Evolutionary conservation across 1,140 invertebrate genomes (phyloP).

Genomic region (Tetramorium simillimum): DNA sequence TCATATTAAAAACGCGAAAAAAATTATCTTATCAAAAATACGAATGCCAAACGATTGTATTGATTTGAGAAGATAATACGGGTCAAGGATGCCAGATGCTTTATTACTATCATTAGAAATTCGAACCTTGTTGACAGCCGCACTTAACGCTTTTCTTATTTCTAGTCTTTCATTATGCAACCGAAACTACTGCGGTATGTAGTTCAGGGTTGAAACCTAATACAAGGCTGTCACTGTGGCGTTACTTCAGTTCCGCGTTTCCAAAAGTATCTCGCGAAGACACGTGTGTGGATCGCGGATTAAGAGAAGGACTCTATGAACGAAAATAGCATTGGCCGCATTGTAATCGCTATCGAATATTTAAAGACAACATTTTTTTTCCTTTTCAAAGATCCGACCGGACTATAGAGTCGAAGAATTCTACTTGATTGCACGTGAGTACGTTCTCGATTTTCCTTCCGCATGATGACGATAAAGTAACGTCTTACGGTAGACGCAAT

Average conservation of each 20-base stretch:
- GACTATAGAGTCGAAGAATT: background rate
- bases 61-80: background rate
- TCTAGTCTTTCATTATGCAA: constrained; percentile 62
- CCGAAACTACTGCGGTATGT: constrained; percentile 49
- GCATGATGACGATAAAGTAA: background rate
- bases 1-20: background rate
- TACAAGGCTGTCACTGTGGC: constrained; percentile 8
- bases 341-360: background rate
- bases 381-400: background rate
- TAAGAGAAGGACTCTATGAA: background rate
- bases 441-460: background rate
- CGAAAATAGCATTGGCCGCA: background rate
- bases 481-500: constrained; percentile 25
- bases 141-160: constrained; percentile 48
- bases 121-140: constrained; percentile 22
- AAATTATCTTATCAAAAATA: background rate
- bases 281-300: background rate
- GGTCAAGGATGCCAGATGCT: background rate
- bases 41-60: background rate
- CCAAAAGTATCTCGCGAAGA: background rate
- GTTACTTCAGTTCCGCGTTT: constrained; percentile 37
- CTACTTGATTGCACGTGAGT: background rate
- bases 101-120: constrained; percentile 35
- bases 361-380: background rate
- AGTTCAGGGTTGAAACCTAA: constrained; percentile 65